Base-by-base conservation (phyloP, 2,797 vertebrate genomes). In the Coccyzus lansbergi region DNA sequence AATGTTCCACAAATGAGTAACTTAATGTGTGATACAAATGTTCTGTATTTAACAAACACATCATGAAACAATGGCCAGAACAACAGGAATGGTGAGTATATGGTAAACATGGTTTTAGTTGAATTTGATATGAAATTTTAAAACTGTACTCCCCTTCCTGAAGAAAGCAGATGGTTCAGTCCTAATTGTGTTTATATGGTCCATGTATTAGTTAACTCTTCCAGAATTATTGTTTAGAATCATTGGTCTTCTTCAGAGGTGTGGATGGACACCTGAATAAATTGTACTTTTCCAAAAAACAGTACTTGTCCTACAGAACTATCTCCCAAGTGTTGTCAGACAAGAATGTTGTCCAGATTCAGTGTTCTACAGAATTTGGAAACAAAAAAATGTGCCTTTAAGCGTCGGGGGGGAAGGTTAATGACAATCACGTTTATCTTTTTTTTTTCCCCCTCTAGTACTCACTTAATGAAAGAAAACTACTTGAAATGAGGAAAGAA, bases 401-500 rank as follows among this genome's bases (percentile, higher is more conserved):
- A 69, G 17, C 42, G 16, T 19, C 21, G 6, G 8, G 7, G 1
- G 2, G 5, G 1, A 64, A 22, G 18, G 49, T 72, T 60, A 74
- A 92, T 22, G 36, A 24, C 28, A 63, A 4, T 36, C 3, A 11
- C 33, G 8, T 74, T 77, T 58, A 52, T 42, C 6, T 34, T 24
- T 16, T 34, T 34, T 85, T 29, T 42, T 1, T 38, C 4, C 12
- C 24, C 36, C 92, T 97, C 65, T 97, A 99, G 99, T 98, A 98
- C 97, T 98, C 98, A 9, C 81, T 98, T 48, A 98, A 99, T 53
- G 99, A 99, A 76, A 99, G 97, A 95, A 99, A 97, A 95, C 98
- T 99, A 82, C 96, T 99, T 88, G 98, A 99, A 97, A 97, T 98
- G 63, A 98, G 97, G 86, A 98, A 98, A 84, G 98, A 99, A 92